A percentile compares a stretch with the other conserved stretches of the same genome.
Evolutionary conservation across 2,888 invertebrate species (phyloP).

Genomic region (Dastarcus helophoroides): DNA sequence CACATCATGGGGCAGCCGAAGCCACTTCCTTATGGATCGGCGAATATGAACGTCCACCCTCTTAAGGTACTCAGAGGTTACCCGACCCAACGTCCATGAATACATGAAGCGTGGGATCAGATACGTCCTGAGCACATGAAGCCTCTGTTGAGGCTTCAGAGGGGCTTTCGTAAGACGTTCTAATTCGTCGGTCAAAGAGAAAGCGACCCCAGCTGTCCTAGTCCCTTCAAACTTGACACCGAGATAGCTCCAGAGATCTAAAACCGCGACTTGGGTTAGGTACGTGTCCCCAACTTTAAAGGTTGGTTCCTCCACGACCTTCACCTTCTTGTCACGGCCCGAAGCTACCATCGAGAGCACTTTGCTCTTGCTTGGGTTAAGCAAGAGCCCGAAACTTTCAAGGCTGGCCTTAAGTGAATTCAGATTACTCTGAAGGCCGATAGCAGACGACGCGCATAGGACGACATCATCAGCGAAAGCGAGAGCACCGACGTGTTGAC

Average conservation of each 20-base stretch:
- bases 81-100: background rate
- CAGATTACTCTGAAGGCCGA: no score
- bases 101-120: background rate
- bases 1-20: conserved; percentile 22
- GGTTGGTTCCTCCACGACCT: conserved; percentile 1
- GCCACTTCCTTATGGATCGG: conserved; percentile 20
- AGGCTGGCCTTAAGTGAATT: no score
- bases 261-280: background rate
- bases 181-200: background rate
- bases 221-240: conserved; percentile 20
- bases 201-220: background rate
- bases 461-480: no score
- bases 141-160: background rate
- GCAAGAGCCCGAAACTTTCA: no score
- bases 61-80: conserved; percentile 11
- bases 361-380: conserved; percentile 24
- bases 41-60: conserved; percentile 23
- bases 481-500: no score
- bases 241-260: conserved; percentile 24
- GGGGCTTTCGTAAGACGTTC: background rate
- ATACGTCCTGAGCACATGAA: background rate
- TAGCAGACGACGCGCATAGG: no score
- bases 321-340: background rate
- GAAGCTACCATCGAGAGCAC: conserved; percentile 12
- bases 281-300: conserved; percentile 8